These are phyloP conservation scores for Shargacucullia verbasci DNA, from an alignment of 2,888 invertebrate species.

Conservation along the genomic window DNA sequence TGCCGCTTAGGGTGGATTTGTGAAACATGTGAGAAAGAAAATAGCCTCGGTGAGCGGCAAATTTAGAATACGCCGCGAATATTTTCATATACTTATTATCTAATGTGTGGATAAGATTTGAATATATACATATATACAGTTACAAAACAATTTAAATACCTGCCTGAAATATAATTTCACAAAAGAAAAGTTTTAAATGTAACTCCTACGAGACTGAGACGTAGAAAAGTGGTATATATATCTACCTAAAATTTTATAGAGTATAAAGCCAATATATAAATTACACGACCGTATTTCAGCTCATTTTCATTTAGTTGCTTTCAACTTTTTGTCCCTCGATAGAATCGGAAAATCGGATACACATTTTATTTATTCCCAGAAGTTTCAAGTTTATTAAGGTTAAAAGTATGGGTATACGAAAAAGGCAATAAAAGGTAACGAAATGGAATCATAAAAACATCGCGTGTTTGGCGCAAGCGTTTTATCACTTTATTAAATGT, in stretches of 20 bases:
- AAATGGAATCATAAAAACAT: conserved; percentile 76
- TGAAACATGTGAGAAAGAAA: conserved; percentile 57
- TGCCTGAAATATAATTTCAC: conserved; percentile 22
- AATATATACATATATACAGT: conserved; percentile 19
- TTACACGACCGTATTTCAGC: conserved; percentile 40
- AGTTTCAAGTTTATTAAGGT: conserved; percentile 67
- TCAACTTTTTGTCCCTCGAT: conserved; percentile 53
- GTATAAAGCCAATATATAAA: conserved; percentile 39
- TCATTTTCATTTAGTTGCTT: conserved; percentile 56
- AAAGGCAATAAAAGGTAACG: conserved; percentile 66
- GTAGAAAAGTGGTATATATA: conserved; percentile 11
- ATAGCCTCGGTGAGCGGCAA: conserved; percentile 40
- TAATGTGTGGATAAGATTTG: conserved; percentile 34
- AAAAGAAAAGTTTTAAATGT: conserved; percentile 20
- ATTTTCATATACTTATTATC: conserved; percentile 22
- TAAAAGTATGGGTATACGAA: conserved; percentile 66
- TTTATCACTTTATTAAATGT: conserved; percentile 84
- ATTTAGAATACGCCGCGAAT: conserved; percentile 40
- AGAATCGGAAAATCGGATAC: conserved; percentile 52
- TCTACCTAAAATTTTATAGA: conserved; percentile 42
- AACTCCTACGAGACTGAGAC: conserved; percentile 38
- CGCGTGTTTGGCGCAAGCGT: conserved; percentile 75
- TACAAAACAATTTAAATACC: conserved; percentile 3
- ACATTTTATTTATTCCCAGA: conserved; percentile 58
- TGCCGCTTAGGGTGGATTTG: conserved; percentile 58